Evolutionary conservation across 2,113 vertebrate species (phyloP), one percentile per base, ranked within the genome.

Genomic region (Python bivittatus): DNA sequence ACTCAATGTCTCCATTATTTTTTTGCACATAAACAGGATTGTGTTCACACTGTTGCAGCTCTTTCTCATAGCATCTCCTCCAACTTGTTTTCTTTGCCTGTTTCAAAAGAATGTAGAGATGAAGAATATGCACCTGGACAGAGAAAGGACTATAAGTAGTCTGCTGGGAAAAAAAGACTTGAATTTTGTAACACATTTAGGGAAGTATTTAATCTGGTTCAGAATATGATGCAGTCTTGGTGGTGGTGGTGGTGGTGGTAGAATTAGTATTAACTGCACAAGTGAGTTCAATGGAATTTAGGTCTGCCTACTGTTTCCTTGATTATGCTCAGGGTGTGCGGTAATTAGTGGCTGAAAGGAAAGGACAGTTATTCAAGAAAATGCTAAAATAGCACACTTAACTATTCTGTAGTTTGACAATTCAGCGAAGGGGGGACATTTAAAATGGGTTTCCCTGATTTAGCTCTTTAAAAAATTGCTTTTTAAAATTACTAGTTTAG

Each of bases 401-500:
- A 15, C 52, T 61, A 92, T 61, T 9, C 56, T 61, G 57, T 58
- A 84, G 22, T 84, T 64, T 92, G 44, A 83, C 29, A 84, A 33
- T 84, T 54, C 5, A 61, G 20, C 44, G 54, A 54, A 33, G 20
- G n/a, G 20, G 7, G 29, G 38, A 13, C 8, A 13, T 68, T 87
- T 72, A 72, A 87, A 92, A 92, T 60, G 54, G 38, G 10, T 25
- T 52, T 88, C 44, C 68, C 29, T 88, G 84, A 84, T 72, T 54
- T 88, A 17, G 72, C 48, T n/a, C 83, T 85, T 90, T 56, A 11
- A 79, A 90, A 83, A 57, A 83, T 88, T 48, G 54, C 27, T 64
- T 79, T 61, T 85, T 84, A 85, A 88, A 92, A 92, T 92, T 89
- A 64, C 87, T 92, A 54, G 85, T 64, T 89, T 92, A 83, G n/a